A percentile compares a stretch with the other conserved stretches of the same genome.
Conservation (phyloP, 2,797 vertebrate genomes). For the Anableps anableps region DNA sequence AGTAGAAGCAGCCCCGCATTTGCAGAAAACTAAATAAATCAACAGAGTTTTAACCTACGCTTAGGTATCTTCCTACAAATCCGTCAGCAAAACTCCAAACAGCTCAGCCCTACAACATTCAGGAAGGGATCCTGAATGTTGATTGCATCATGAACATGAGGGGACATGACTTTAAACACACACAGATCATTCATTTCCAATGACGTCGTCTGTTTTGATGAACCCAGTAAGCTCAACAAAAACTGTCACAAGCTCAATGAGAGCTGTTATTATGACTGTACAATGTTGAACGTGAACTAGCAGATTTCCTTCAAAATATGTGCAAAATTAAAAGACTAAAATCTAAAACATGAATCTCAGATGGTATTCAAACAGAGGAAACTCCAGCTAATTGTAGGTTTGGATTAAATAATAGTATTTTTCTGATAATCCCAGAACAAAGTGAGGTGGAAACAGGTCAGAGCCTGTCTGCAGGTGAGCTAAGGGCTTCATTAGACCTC, state of each 20-base stretch:
- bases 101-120: background rate
- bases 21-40: background rate
- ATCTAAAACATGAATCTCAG: background rate
- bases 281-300: background rate
- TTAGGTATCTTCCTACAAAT: background rate
- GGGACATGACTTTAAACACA: slow-evolving; percentile 19
- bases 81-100: background rate
- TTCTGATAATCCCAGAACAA: slow-evolving; percentile 15
- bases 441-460: slow-evolving; percentile 5
- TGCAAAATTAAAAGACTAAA: background rate
- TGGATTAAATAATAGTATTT: slow-evolving; percentile 2
- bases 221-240: slow-evolving; percentile 7
- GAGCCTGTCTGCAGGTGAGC: slow-evolving; percentile 11
- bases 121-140: slow-evolving; percentile 13
- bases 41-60: background rate
- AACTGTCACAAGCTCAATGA: background rate
- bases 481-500: slow-evolving; percentile 15
- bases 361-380: background rate
- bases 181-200: slow-evolving; percentile 6
- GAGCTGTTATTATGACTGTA: background rate
- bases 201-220: slow-evolving; percentile 28
- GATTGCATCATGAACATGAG: slow-evolving; percentile 33
- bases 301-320: background rate
- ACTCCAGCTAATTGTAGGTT: background rate
- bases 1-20: background rate